These are phyloP conservation scores for Sprattus sprattus DNA, from an alignment of 2,113 vertebrate species.

Conservation along the genomic window DNA sequence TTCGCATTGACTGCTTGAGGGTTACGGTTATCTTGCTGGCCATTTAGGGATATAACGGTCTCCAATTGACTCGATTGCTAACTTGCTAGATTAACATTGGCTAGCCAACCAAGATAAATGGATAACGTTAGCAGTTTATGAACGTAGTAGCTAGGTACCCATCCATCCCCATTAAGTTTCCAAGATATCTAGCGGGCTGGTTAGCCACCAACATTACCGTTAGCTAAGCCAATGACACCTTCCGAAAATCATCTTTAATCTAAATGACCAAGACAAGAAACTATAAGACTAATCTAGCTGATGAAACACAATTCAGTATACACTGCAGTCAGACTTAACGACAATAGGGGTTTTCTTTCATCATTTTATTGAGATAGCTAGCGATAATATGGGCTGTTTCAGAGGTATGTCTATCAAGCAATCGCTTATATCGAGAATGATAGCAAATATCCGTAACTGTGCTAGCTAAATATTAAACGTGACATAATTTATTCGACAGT, in stretches of 20 bases:
- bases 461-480: constrained; percentile 11
- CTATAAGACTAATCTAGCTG: not conserved
- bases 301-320: not conserved
- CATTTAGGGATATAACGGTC: not conserved
- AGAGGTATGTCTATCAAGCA: constrained; percentile 1
- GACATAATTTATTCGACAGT: constrained; percentile 11
- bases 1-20: not conserved
- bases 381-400: not conserved
- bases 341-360: not conserved
- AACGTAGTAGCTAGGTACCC: not conserved
- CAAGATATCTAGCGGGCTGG: not conserved
- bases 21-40: no score
- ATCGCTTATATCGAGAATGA: not conserved
- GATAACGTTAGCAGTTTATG: constrained; percentile 18
- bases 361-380: not conserved
- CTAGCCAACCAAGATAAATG: not conserved
- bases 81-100: constrained; percentile 2
- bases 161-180: not conserved
- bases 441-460: not conserved
- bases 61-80: not conserved
- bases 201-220: not conserved
- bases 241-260: not conserved
- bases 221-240: not conserved
- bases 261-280: not conserved
- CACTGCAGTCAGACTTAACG: not conserved